A percentile compares a stretch with the other conserved stretches of the same genome.
These are phyloP conservation scores for Molossus molossus DNA, from an alignment of 2,797 vertebrate species.

Conservation along the genomic window DNA sequence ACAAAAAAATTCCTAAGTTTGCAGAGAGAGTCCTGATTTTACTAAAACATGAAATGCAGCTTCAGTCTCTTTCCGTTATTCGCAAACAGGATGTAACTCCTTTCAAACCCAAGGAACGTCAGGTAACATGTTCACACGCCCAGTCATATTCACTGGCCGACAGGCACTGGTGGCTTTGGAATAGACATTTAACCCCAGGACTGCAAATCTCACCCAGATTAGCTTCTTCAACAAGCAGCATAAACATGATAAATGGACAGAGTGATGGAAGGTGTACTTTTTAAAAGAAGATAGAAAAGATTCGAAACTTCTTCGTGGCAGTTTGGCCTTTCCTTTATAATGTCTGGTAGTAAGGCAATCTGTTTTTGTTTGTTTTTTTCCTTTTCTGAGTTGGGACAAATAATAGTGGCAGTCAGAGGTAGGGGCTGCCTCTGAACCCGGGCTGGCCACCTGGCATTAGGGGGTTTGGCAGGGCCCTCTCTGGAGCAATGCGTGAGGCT, in stretches of 20 bases:
- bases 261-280: background rate
- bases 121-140: background rate
- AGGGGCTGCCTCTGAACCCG: background rate
- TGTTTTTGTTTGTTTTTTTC: background rate
- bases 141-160: background rate
- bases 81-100: background rate
- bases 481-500: background rate
- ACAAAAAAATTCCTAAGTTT: background rate
- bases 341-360: background rate
- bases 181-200: background rate
- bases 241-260: background rate
- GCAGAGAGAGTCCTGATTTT: background rate
- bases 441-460: background rate
- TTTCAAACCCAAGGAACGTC: background rate
- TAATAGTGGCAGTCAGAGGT: background rate
- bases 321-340: background rate
- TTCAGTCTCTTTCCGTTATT: conserved; percentile 19
- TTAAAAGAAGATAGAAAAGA: background rate
- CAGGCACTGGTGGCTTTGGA: background rate
- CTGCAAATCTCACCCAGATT: background rate
- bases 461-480: background rate
- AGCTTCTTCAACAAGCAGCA: background rate
- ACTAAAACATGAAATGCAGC: background rate
- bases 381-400: background rate
- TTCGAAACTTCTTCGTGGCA: background rate